phyloP scores from a whole-genome alignment of 2,797 vertebrate species.

The Onychomys leucogaster region DNA sequence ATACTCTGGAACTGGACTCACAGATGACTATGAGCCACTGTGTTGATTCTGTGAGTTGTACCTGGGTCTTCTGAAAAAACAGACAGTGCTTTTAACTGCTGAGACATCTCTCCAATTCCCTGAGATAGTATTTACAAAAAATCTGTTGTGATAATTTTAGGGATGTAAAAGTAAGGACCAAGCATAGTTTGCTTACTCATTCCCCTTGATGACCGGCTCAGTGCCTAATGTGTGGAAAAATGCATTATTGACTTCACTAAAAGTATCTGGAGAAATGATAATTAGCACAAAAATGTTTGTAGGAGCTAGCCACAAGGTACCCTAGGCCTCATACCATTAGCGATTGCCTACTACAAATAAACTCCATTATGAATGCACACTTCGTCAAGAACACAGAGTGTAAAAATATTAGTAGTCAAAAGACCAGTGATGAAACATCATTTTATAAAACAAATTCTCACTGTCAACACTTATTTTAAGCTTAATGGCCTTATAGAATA shows the following conservation, averaged over 20 bases:
- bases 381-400: not conserved
- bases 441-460: not conserved
- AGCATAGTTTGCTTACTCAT: not conserved
- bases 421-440: not conserved
- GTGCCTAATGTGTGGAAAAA: not conserved
- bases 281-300: not conserved
- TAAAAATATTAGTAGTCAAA: not conserved
- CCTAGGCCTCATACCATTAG: not conserved
- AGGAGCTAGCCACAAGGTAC: not conserved
- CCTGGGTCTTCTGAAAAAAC: not conserved
- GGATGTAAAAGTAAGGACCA: not conserved
- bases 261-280: not conserved
- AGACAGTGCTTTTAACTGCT: not conserved
- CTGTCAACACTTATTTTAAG: not conserved
- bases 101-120: not conserved
- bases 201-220: not conserved
- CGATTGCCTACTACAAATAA: not conserved
- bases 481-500: not conserved
- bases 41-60: not conserved
- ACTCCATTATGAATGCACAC: not conserved
- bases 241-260: not conserved
- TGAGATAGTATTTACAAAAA: not conserved
- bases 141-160: not conserved
- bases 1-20: not conserved
- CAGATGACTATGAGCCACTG: not conserved